Percentiles rank a stretch among this genome's conserved stretches.
Conservation (phyloP, 1,140 invertebrate species). For the Drosophila kurseongensis region DNA sequence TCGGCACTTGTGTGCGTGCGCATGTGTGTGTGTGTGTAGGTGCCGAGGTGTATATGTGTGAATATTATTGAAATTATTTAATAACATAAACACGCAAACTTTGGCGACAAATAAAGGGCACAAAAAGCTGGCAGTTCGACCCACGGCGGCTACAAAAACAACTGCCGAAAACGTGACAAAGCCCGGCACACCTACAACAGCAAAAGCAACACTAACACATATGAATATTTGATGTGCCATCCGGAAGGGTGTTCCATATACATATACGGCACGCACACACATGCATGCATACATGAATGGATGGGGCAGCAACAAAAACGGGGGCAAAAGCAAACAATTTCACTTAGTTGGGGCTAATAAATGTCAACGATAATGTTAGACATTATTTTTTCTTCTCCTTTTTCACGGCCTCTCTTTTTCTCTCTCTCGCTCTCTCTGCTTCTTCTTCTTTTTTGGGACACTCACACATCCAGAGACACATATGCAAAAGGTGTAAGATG, state of each 20-base stretch:
- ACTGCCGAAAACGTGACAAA: slow-evolving; percentile 67
- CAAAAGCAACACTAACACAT: slow-evolving; percentile 23
- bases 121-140: slow-evolving; percentile 12
- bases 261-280: slow-evolving; percentile 16
- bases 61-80: slow-evolving; percentile 74
- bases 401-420: not conserved
- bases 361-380: slow-evolving; percentile 79
- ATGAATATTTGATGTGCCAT: slow-evolving; percentile 56
- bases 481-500: not conserved
- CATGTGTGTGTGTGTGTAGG: slow-evolving; percentile 5
- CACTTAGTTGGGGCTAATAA: slow-evolving; percentile 77
- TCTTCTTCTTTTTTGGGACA: not conserved
- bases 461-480: slow-evolving; percentile 1
- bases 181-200: slow-evolving; percentile 54
- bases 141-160: slow-evolving; percentile 44
- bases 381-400: slow-evolving; percentile 60
- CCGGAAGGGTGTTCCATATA: slow-evolving; percentile 42
- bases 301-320: slow-evolving; percentile 35
- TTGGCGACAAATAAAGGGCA: slow-evolving; percentile 45
- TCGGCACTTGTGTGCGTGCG: not conserved
- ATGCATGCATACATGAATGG: slow-evolving; percentile 8
- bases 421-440: not conserved
- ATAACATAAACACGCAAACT: slow-evolving; percentile 72
- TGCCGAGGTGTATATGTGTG: slow-evolving; percentile 48
- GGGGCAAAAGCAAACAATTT: slow-evolving; percentile 64